Conservation (phyloP, 2,888 invertebrate genomes). For the Mesorhabditis belari region DNA sequence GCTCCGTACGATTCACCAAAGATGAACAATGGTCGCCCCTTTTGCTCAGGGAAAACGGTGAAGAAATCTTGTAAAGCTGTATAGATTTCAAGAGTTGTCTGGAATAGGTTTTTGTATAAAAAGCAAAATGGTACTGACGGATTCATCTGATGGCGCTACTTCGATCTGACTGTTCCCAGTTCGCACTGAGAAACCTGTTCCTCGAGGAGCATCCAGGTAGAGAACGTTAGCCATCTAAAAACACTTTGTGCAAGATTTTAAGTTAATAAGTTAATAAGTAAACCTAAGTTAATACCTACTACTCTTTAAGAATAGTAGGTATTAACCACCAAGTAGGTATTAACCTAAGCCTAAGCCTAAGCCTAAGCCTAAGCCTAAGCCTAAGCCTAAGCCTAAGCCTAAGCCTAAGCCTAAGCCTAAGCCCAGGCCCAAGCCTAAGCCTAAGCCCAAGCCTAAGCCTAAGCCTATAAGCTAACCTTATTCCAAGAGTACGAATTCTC, state of each 20-base stretch:
- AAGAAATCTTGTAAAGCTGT: slow-evolving; percentile 1
- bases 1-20: neutral
- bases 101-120: neutral
- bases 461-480: neutral
- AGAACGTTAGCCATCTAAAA: slow-evolving; percentile 56
- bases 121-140: neutral
- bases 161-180: neutral
- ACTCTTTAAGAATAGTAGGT: too few relatives aligned
- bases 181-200: slow-evolving; percentile 58
- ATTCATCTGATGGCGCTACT: neutral
- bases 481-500: slow-evolving; percentile 3
- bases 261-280: too few relatives aligned
- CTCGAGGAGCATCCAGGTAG: slow-evolving; percentile 58
- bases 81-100: slow-evolving; percentile 2
- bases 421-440: too few relatives aligned
- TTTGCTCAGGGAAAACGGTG: slow-evolving; percentile 1
- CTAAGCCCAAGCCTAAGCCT: too few relatives aligned
- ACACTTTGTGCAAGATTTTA: too few relatives aligned
- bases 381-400: too few relatives aligned
- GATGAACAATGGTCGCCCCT: neutral
- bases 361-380: too few relatives aligned
- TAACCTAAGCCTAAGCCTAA: too few relatives aligned
- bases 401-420: too few relatives aligned
- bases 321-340: too few relatives aligned
- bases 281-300: too few relatives aligned